Percentiles rank a stretch among this genome's conserved stretches.
Conservation (phyloP, 2,113 vertebrate genomes). For the Stigmatopora nigra region DNA sequence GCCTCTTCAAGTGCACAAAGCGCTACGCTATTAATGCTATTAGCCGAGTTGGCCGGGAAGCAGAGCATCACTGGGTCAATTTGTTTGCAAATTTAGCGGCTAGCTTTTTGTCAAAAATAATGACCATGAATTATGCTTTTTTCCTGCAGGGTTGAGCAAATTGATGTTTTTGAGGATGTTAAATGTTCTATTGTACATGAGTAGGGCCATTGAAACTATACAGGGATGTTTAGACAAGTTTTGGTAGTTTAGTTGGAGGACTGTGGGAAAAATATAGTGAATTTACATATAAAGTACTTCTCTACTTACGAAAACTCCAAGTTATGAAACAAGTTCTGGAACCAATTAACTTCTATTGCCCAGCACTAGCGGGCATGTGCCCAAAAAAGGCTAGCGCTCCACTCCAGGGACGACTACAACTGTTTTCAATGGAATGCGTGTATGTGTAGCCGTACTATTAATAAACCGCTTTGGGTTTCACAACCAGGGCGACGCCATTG, state of each 20-base stretch:
- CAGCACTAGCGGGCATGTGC: constrained; percentile 53
- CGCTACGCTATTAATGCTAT: constrained; percentile 30
- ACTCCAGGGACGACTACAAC: constrained; percentile 42
- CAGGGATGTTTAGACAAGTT: no score
- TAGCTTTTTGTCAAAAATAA: no score
- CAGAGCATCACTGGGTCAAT: constrained; percentile 6
- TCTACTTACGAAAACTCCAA: no score
- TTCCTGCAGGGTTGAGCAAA: no score
- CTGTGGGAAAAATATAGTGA: no score
- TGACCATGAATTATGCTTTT: no score
- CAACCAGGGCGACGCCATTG: constrained; percentile 38
- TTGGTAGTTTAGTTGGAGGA: no score
- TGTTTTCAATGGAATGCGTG: constrained; percentile 34
- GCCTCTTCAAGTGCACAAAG: constrained; percentile 39
- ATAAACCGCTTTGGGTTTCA: constrained; percentile 60
- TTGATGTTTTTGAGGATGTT: no score
- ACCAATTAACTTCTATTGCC: constrained; percentile 15
- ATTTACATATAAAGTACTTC: no score
- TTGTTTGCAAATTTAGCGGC: no score
- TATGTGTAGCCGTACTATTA: constrained; percentile 48
- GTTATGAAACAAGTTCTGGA: no score
- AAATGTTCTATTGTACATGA: not conserved
- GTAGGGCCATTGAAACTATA: not conserved
- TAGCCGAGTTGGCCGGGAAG: constrained; percentile 24
- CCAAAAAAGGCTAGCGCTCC: constrained; percentile 64